Evolutionary conservation across 2,888 invertebrate species (phyloP), one percentile per base, ranked within the genome.

Genomic region (Coenonympha glycerion): DNA sequence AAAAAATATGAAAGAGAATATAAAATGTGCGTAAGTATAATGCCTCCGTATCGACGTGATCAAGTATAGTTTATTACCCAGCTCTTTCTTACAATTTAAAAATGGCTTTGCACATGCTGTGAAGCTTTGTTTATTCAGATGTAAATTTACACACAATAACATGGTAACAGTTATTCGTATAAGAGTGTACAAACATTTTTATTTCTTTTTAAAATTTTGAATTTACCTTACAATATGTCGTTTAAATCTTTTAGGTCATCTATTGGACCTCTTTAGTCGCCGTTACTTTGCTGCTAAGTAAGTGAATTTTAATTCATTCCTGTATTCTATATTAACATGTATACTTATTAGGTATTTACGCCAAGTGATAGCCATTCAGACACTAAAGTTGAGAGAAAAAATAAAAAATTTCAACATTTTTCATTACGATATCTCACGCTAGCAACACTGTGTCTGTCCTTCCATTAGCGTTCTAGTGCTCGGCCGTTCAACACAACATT

Each of bases 111-210:
- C n/a, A n/a, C n/a, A n/a, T n/a, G n/a, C 30, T 19, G 16, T 13
- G n/a, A 8, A 19, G 9, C 31, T 44, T 41, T 30, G 11, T 26
- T 41, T 44, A 44, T 44, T 33, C 42, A 42, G 11, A 30, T 42
- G 30, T 31, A 11, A 28, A 31, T 31, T 42, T 31, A 13, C 44
- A 33, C 16, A 33, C 31, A 44, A 44, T 33, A 22, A 44, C 19
- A 15, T 33, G 18, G 13, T 16, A 22, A 44, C 44, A 4, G 42
- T 42, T 42, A 30, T n/a, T n/a, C n/a, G n/a, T 15, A 31, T 19
- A 28, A 28, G 41, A 11, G 3, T 21, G 19, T 21, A 21, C 21
- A n/a, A 9, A 41, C 13, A 6, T 41, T 5, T 4, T 19, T 5
- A 8, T 40, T 41, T 19, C 28, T 37, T 37, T 36, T 21, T 11